phyloP scores from a whole-genome alignment of 2,888 invertebrate genomes.

The Ptychoptera albimana region DNA sequence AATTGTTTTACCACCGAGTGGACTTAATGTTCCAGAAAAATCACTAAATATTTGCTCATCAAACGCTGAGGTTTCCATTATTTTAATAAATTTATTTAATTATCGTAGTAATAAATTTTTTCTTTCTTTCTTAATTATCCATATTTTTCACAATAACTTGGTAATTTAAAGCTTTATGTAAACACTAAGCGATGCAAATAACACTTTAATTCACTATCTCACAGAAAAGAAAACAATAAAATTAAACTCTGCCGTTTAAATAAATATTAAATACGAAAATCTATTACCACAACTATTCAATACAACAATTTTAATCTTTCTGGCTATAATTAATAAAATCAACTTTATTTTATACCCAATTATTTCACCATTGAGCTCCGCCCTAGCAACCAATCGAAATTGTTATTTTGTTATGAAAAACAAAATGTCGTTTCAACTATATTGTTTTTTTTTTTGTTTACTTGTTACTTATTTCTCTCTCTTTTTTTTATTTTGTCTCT shows the following conservation, averaged over 20 bases:
- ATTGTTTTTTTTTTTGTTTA: too few relatives aligned
- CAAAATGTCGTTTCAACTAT: too few relatives aligned
- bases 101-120: not conserved
- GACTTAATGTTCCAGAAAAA: conserved; percentile 43
- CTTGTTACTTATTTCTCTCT: too few relatives aligned
- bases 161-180: too few relatives aligned
- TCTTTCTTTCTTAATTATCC: too few relatives aligned
- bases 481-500: too few relatives aligned
- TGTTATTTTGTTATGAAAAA: too few relatives aligned
- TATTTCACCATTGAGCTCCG: conserved; percentile 7
- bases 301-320: not conserved
- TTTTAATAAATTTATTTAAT: conserved; percentile 25
- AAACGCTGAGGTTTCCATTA: conserved; percentile 55
- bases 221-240: too few relatives aligned
- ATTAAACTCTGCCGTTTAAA: too few relatives aligned
- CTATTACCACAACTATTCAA: conserved; percentile 2
- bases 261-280: conserved; percentile 4
- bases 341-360: conserved; percentile 12
- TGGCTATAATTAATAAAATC: not conserved
- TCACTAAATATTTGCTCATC: conserved; percentile 71
- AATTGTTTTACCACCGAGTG: conserved; percentile 27
- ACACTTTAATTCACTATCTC: too few relatives aligned
- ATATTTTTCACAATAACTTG: too few relatives aligned
- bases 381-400: conserved; percentile 23
- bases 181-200: too few relatives aligned